Evolutionary conservation across 2,888 invertebrate genomes (phyloP).

Genomic region (Limnephilus auricula): DNA sequence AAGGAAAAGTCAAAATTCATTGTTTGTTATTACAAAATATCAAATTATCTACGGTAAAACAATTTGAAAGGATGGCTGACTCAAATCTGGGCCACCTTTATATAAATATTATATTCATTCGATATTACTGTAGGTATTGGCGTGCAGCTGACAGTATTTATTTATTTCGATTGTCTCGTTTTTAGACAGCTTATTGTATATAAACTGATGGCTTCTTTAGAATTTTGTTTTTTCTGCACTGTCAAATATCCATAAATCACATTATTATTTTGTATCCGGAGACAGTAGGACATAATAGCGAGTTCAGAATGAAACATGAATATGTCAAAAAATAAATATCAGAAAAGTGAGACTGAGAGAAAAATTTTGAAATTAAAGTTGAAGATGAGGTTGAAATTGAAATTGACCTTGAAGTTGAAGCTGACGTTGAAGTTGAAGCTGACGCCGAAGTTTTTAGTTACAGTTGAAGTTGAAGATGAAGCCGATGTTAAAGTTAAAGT

Average conservation of each 20-base stretch:
- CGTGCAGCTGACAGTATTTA: background rate
- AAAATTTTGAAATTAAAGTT: no score
- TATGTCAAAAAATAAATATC: background rate
- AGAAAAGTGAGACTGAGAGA: no score
- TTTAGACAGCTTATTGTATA: background rate
- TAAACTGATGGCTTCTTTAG: background rate
- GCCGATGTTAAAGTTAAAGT: no score
- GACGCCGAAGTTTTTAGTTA: no score
- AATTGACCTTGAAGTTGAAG: no score
- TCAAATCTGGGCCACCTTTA: background rate
- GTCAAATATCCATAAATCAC: background rate
- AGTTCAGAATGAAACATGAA: background rate
- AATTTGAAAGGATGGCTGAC: background rate
- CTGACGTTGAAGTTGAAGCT: no score
- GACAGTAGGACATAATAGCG: background rate
- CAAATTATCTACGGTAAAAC: background rate
- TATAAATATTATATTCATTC: background rate
- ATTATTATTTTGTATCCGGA: background rate
- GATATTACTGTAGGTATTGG: background rate
- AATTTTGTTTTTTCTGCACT: background rate
- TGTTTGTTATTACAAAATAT: background rate
- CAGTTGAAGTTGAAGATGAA: no score
- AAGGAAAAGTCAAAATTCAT: no score
- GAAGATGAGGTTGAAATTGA: no score
- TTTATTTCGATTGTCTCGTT: background rate